Percentiles rank a stretch among this genome's conserved stretches.
Evolutionary conservation across 1,140 invertebrate species (phyloP).

Genomic region (Homalodisca vitripennis): DNA sequence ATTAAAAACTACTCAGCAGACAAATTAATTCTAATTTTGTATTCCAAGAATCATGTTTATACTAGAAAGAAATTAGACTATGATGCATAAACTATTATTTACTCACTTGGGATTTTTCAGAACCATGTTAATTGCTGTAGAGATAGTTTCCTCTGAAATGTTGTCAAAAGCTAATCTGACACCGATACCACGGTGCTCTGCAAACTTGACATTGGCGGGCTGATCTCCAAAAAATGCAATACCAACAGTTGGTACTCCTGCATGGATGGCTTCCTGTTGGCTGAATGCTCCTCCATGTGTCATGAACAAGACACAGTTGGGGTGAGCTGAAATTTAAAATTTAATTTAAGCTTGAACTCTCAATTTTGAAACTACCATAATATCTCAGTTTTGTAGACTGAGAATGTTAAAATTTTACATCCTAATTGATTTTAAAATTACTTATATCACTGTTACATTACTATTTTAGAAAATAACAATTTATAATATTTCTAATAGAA

Average conservation of each 20-base stretch:
- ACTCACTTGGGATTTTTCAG: not conserved
- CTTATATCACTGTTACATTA: not conserved
- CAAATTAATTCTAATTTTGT: no score
- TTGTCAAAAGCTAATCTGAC: not conserved
- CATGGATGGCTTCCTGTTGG: conserved; percentile 50
- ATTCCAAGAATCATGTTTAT: no score
- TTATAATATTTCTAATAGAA: not conserved
- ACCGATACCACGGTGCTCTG: conserved; percentile 47
- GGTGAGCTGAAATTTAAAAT: conserved; percentile 44
- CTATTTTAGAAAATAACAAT: not conserved
- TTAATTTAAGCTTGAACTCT: not conserved
- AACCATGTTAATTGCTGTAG: not conserved
- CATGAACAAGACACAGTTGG: conserved; percentile 52
- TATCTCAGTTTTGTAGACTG: no score
- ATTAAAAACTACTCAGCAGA: no score
- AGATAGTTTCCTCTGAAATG: not conserved
- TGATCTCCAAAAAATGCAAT: conserved; percentile 66
- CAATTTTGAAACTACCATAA: not conserved
- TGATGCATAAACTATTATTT: no score
- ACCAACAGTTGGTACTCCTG: conserved; percentile 52
- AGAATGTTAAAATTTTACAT: no score
- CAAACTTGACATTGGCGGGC: conserved; percentile 48
- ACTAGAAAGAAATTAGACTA: no score
- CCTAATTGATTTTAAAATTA: not conserved
- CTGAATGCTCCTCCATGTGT: conserved; percentile 56